Evolutionary conservation across 2,797 vertebrate genomes (phyloP).

Genomic region (Craterocephalus amniculus): DNA sequence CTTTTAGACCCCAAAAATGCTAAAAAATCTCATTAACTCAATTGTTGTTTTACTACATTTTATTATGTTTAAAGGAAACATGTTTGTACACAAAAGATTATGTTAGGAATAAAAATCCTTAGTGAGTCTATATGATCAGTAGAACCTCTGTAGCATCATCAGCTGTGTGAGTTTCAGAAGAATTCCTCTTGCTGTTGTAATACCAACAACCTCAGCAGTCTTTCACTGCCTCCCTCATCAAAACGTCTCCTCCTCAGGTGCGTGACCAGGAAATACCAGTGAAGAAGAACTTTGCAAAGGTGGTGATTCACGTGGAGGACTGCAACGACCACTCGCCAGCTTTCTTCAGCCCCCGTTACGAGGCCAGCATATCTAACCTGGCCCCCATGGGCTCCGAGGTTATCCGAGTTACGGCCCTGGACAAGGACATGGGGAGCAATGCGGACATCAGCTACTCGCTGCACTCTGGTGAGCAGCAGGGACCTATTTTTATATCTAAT

Average conservation of each 20-base stretch:
- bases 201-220: background rate
- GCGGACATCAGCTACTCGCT: slow-evolving; percentile 90
- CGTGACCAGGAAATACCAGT: slow-evolving; percentile 95
- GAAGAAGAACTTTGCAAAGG: slow-evolving; percentile 92
- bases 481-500: slow-evolving; percentile 23
- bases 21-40: background rate
- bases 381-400: slow-evolving; percentile 84
- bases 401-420: slow-evolving; percentile 89
- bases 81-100: background rate
- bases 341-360: slow-evolving; percentile 88
- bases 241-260: slow-evolving; percentile 79
- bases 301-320: slow-evolving; percentile 87
- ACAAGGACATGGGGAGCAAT: slow-evolving; percentile 90
- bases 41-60: background rate
- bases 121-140: background rate
- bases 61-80: background rate
- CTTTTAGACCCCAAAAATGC: background rate
- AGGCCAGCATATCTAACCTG: slow-evolving; percentile 83
- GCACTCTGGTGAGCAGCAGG: slow-evolving; percentile 86
- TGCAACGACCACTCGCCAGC: slow-evolving; percentile 90
- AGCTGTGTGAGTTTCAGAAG: background rate
- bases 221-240: background rate
- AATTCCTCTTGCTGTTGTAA: background rate
- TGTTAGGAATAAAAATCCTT: background rate
- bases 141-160: background rate